Conservation (phyloP, 2,888 invertebrate species). For the Drosophila bunnanda region DNA sequence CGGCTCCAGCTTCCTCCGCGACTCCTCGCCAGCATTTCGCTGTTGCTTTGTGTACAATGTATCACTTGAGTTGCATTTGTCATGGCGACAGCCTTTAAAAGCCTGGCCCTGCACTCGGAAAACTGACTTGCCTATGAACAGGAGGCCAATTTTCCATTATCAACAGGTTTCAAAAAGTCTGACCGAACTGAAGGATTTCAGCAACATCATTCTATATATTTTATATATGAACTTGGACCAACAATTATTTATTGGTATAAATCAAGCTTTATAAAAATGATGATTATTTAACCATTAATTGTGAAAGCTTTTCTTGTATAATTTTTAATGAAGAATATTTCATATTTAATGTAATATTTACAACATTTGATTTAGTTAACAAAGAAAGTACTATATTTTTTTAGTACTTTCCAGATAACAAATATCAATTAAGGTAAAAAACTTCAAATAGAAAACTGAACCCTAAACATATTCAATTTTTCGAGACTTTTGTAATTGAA, state of each 20-base stretch:
- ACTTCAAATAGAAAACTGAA: background rate
- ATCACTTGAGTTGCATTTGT: constrained; percentile 81
- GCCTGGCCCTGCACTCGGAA: constrained; percentile 41
- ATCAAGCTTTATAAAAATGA: background rate
- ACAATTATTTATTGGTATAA: background rate
- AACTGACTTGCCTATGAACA: background rate
- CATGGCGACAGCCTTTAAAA: constrained; percentile 67
- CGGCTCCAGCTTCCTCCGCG: constrained; percentile 16
- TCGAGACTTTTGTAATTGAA: background rate
- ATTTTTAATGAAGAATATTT: background rate
- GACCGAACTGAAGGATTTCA: background rate
- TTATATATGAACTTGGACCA: background rate
- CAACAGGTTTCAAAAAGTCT: background rate
- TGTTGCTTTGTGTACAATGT: constrained; percentile 64
- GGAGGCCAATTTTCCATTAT: background rate
- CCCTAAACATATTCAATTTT: background rate
- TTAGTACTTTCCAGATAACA: too few species aligned
- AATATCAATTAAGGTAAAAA: background rate
- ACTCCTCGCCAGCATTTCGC: constrained; percentile 39
- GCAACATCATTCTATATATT: background rate
- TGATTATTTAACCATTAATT: background rate
- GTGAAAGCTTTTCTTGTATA: background rate
- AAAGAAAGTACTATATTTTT: background rate
- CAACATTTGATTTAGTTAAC: background rate
- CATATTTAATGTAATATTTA: background rate